A percentile compares a stretch with the other conserved stretches of the same genome.
These are phyloP conservation scores for Drosophila aldrichi DNA, from an alignment of 2,888 invertebrate species.

Conservation along the genomic window DNA sequence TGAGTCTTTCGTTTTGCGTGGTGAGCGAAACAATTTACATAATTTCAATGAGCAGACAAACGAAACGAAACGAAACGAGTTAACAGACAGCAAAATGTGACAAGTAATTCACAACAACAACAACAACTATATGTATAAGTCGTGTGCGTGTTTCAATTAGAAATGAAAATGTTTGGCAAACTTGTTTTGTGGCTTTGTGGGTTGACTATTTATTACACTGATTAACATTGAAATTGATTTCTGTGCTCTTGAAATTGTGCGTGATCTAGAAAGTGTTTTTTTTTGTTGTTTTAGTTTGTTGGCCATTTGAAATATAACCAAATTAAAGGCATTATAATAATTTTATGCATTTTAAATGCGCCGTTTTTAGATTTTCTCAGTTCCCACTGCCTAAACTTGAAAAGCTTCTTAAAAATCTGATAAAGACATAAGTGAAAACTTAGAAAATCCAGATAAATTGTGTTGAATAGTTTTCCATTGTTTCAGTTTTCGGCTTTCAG, in stretches of 20 bases:
- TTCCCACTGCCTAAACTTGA: neutral
- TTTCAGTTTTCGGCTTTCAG: neutral
- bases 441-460: slow-evolving; percentile 8
- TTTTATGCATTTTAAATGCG: slow-evolving; percentile 4
- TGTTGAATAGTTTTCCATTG: slow-evolving; percentile 7
- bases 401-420: neutral
- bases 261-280: neutral
- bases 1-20: slow-evolving; percentile 63
- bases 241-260: slow-evolving; percentile 31
- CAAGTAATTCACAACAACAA: slow-evolving; percentile 54
- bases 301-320: neutral
- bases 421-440: slow-evolving; percentile 8
- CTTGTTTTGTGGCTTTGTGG: slow-evolving; percentile 67
- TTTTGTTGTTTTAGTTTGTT: neutral
- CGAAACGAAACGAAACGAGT: slow-evolving; percentile 49
- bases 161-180: slow-evolving; percentile 72
- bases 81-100: slow-evolving; percentile 52
- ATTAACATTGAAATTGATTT: slow-evolving; percentile 54
- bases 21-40: slow-evolving; percentile 61
- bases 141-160: slow-evolving; percentile 70
- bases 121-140: slow-evolving; percentile 14
- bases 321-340: neutral
- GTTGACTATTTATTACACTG: slow-evolving; percentile 61
- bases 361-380: neutral
- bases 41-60: slow-evolving; percentile 57